Evolutionary conservation across 2,113 vertebrate species (phyloP).

Genomic region (Aldabrachelys gigantea): DNA sequence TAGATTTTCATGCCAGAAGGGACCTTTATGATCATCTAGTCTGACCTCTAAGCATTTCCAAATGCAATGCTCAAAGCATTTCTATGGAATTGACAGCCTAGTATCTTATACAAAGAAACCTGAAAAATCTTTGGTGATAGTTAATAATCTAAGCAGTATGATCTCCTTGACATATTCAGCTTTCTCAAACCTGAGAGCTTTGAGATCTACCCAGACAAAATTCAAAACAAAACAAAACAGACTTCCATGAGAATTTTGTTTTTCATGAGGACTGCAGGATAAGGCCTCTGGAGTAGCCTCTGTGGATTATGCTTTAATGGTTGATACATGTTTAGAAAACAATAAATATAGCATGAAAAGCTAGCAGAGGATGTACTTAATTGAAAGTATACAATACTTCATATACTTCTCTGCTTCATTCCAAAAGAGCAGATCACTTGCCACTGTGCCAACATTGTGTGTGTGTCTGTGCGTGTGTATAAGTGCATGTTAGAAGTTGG

Average conservation of each 20-base stretch:
- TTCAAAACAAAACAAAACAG: background rate
- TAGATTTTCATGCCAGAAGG: constrained; percentile 2
- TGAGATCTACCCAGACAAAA: background rate
- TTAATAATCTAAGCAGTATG: background rate
- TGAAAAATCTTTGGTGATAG: background rate
- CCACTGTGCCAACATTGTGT: background rate
- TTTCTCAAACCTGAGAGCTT: background rate
- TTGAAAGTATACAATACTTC: background rate
- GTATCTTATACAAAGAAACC: background rate
- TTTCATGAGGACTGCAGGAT: background rate
- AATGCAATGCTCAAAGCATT: constrained; percentile 17
- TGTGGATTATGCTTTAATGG: background rate
- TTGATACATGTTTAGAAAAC: background rate
- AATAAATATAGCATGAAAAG: background rate
- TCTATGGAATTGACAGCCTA: background rate
- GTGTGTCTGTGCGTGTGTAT: background rate
- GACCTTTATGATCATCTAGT: background rate
- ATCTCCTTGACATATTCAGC: background rate
- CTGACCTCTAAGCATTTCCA: background rate
- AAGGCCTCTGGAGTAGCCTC: background rate
- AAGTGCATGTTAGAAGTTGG: background rate
- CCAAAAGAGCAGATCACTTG: background rate
- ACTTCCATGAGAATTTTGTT: background rate
- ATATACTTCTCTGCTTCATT: background rate
- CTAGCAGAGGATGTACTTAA: background rate